A percentile compares a stretch with the other conserved stretches of the same genome.
phyloP scores from a whole-genome alignment of 1,140 invertebrate genomes.

The Pachypsylla venusta region DNA sequence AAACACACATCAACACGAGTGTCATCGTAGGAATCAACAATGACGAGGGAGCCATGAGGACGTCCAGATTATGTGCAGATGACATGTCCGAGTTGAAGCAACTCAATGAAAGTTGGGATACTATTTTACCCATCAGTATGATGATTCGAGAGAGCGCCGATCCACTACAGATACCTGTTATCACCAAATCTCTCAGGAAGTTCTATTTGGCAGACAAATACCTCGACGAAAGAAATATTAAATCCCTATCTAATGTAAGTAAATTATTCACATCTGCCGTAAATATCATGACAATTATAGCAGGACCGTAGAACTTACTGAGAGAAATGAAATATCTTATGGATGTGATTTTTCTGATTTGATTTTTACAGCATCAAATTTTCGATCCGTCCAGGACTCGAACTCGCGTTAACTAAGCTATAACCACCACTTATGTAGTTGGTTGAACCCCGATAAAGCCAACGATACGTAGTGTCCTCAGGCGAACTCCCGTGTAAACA shows the following conservation, averaged over 20 bases:
- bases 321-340: too few relatives aligned
- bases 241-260: background rate
- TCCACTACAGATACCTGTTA: background rate
- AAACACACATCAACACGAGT: background rate
- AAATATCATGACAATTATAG: too few relatives aligned
- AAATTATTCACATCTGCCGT: too few relatives aligned
- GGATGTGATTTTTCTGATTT: too few relatives aligned
- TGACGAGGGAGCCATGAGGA: slow-evolving; percentile 3
- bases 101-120: background rate
- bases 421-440: too few relatives aligned
- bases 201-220: background rate
- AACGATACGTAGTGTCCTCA: too few relatives aligned
- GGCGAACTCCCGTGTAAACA: too few relatives aligned
- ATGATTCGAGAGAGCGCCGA: background rate
- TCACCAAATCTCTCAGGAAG: background rate
- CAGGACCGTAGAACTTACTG: too few relatives aligned
- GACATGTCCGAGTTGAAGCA: background rate
- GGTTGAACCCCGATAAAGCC: too few relatives aligned
- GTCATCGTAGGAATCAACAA: background rate
- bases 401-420: too few relatives aligned
- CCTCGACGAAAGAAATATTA: background rate
- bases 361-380: too few relatives aligned
- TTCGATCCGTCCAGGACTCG: too few relatives aligned
- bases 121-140: background rate
- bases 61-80: background rate